Percentiles rank a stretch among this genome's conserved stretches.
These are phyloP conservation scores for Corvus hawaiiensis DNA, from an alignment of 2,113 vertebrate genomes.

Conservation along the genomic window DNA sequence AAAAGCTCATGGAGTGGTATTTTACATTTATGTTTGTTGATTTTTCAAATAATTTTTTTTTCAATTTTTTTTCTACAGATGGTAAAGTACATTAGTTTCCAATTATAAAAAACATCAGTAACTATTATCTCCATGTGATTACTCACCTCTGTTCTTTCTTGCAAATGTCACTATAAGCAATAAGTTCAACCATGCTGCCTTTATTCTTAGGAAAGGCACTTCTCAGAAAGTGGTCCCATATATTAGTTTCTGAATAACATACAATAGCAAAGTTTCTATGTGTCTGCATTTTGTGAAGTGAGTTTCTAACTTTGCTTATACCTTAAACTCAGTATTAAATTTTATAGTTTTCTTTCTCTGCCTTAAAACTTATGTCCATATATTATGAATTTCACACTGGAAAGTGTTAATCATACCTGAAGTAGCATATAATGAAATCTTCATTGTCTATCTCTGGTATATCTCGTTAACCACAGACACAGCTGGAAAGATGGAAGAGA, in stretches of 20 bases:
- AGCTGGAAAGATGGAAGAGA: not conserved
- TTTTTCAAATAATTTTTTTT: not conserved
- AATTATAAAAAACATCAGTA: not conserved
- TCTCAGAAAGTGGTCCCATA: not conserved
- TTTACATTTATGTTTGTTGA: not conserved
- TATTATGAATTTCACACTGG: not conserved
- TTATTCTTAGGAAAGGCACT: not conserved
- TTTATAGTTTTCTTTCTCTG: not conserved
- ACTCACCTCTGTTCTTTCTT: not conserved
- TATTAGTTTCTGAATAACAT: not conserved
- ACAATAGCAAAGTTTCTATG: not conserved
- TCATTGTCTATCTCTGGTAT: not conserved
- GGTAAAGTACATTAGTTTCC: not conserved
- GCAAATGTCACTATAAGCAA: not conserved
- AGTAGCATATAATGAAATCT: not conserved
- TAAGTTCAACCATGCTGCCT: not conserved
- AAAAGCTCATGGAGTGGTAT: not conserved
- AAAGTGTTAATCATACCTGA: not conserved
- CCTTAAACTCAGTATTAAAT: not conserved
- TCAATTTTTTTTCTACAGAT: not conserved
- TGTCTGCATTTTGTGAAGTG: not conserved
- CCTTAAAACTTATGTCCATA: not conserved
- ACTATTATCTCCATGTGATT: not conserved
- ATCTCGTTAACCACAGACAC: not conserved
- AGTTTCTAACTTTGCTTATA: not conserved